Percentiles rank a stretch among this genome's conserved stretches.
These are phyloP conservation scores for Coelinius sp. DNA, from an alignment of 2,888 invertebrate species.

Conservation along the genomic window DNA sequence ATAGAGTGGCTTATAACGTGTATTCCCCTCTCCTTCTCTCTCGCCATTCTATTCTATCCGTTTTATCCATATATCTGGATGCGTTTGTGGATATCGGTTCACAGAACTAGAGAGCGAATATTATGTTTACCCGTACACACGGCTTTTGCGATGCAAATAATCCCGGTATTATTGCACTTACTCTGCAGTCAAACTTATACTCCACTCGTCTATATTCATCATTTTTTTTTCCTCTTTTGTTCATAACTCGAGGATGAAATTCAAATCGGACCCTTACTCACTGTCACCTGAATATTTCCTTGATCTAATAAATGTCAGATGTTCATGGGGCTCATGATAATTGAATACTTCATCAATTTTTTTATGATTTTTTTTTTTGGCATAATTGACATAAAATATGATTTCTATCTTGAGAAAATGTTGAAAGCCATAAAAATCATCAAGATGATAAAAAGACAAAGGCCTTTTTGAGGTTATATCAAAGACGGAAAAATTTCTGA, in stretches of 20 bases:
- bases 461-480: neutral
- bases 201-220: neutral
- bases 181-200: conserved; percentile 55
- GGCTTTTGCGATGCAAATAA: conserved; percentile 70
- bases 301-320: neutral
- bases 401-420: too few species aligned
- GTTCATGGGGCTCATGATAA: neutral
- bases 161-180: conserved; percentile 71
- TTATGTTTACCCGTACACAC: conserved; percentile 70
- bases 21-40: conserved; percentile 57
- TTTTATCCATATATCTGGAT: conserved; percentile 2
- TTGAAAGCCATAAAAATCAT: conserved; percentile 5
- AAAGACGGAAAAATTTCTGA: neutral
- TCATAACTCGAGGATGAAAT: conserved; percentile 6
- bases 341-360: neutral
- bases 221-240: neutral
- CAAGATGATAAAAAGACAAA: too few species aligned
- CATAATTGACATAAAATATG: neutral
- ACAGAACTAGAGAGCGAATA: conserved; percentile 68
- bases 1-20: conserved; percentile 32
- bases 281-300: neutral
- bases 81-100: conserved; percentile 59
- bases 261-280: neutral
- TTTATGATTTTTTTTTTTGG: neutral
- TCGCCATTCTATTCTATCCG: neutral